A percentile compares a stretch with the other conserved stretches of the same genome.
phyloP scores from a whole-genome alignment of 2,888 invertebrate species.

The Tuberolachnus salignus region DNA sequence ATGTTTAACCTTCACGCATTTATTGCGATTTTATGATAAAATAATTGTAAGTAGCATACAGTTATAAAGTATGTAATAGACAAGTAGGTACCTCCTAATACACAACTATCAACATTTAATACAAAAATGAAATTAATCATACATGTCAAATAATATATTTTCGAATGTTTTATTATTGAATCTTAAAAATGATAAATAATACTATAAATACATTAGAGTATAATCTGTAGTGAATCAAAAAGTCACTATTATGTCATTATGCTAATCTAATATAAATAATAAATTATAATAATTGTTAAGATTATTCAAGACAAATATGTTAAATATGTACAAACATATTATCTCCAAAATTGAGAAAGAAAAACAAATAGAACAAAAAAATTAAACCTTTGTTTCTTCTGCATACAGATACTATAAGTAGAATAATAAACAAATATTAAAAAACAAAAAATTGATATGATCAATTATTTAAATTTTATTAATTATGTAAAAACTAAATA shows the following conservation, averaged over 20 bases:
- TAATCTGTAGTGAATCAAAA: background rate
- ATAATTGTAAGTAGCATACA: background rate
- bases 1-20: slow-evolving; percentile 13
- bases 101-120: background rate
- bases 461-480: too few relatives aligned
- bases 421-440: too few relatives aligned
- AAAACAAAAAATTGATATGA: background rate
- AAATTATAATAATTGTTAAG: background rate
- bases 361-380: background rate
- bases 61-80: background rate
- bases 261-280: slow-evolving; percentile 2
- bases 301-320: background rate
- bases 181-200: background rate
- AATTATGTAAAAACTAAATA: background rate
- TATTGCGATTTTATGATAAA: background rate
- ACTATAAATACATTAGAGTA: background rate
- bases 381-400: background rate
- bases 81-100: background rate
- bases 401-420: background rate
- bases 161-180: background rate
- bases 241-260: background rate
- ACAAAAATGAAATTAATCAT: background rate
- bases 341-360: background rate
- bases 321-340: background rate
- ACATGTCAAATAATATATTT: background rate